Conservation (phyloP, 1,140 invertebrate species). For the Drosophila melanogaster region DNA sequence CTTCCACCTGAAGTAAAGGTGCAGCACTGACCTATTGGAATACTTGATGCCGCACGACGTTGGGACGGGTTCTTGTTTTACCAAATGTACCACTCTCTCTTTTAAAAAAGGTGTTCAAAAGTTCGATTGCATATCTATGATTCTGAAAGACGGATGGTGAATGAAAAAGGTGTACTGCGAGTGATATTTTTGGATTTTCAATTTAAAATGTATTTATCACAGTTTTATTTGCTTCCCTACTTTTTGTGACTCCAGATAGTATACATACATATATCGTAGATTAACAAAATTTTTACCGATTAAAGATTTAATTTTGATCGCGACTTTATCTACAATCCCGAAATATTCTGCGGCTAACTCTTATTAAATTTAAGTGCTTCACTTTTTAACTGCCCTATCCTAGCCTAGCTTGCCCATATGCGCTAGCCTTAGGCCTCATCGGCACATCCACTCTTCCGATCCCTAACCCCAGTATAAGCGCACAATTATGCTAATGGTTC, state of each 20-base stretch:
- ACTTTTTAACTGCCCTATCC: not conserved
- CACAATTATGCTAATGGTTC: slow-evolving; percentile 73
- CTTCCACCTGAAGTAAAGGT: slow-evolving; percentile 39
- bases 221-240: too few species aligned
- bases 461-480: slow-evolving; percentile 32
- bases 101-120: not conserved
- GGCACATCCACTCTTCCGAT: not conserved
- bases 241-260: too few species aligned
- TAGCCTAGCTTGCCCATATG: not conserved
- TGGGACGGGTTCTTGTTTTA: too few species aligned
- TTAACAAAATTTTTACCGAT: too few species aligned
- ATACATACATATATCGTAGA: too few species aligned
- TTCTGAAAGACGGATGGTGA: too few species aligned
- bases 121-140: too few species aligned
- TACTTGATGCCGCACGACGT: not conserved
- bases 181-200: too few species aligned
- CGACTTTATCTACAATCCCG: too few species aligned
- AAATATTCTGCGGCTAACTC: not conserved
- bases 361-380: slow-evolving; percentile 34
- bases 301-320: too few species aligned
- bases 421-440: not conserved
- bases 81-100: not conserved
- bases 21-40: slow-evolving; percentile 59
- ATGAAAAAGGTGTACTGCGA: too few species aligned
- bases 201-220: too few species aligned